Evolutionary conservation across 1,140 invertebrate species (phyloP), one percentile per base, ranked within the genome.

Genomic region (Phymorhynchus buccinoides): DNA sequence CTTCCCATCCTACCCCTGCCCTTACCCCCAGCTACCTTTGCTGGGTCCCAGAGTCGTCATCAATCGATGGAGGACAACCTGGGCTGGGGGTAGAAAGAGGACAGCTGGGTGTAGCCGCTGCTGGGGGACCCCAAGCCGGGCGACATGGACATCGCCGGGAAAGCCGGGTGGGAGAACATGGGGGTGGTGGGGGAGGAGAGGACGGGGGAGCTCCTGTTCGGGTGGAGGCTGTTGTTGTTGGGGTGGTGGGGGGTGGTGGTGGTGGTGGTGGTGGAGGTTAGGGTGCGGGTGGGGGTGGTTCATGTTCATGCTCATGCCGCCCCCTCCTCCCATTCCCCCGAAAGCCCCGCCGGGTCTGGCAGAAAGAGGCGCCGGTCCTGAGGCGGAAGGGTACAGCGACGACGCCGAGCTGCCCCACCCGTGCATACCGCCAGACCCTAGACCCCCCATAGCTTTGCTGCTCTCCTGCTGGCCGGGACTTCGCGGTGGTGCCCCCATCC

Each of bases 121-220:
- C 30, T 71, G 66, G 32, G 14, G n/a, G 66, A 30, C 18, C 44
- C 44, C 35, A 16, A 16, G 37, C 71, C 41, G 1, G 62, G 62
- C 30, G 81, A 42, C 30, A 6, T 18, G n/a, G 81, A 42, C 81
- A 83, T 83, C 14, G 62, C 81, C 18, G 81, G n/a, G 22, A 83
- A 27, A 18, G 73, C 73, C 6, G 81, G 81, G 66, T 83, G 81
- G 3, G 81, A 83, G 81, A 83, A 83, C 81, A 83, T 83, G 4
- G 81, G 81, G 6, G 62, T 32, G 32, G 79, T 6, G 44, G 62
- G 44, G 35, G 73, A 18, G 4, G 80, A 83, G 32, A 27, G 56
- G 22, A 62, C n/a, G 14, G 56, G 56, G 7, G 42, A 83, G 32
- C 42, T 62, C 66, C 73, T 83, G 81, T 73, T 62, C 3, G 37